Base-by-base conservation (phyloP, 1,140 invertebrate genomes). In the Drosophila sproati region DNA sequence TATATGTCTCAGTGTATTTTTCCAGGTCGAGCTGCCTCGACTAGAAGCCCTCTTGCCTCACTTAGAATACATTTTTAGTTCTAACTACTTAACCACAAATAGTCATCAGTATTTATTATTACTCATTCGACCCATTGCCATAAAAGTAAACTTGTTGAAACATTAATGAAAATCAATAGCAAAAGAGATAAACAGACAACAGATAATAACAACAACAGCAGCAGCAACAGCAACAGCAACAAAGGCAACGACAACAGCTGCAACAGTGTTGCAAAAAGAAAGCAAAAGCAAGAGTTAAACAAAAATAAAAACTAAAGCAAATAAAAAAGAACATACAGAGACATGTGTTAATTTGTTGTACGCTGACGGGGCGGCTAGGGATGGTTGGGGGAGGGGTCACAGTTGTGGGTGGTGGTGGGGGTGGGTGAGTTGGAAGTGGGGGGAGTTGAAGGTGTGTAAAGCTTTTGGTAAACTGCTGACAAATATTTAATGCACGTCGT, bases 271-370 rank as follows among this genome's bases (percentile, higher is more conserved):
- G 61, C 68, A 61, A 67, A 62, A 60, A 35, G 3, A 3, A 45
- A 73, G 7, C 29, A 63, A 59, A 73, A 77, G 20, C 67, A 73
- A 63, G 73, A 43, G 50, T 48, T 5, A 43, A 2, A 31, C n/a
- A 35, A 32, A 31, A 41, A 39, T 41, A 57, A 29, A 57, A 43
- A 43, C 29, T n/a, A 60, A 35, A 52, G n/a, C 52, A 72, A 73
- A 72, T 39, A 7, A 8, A 31, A 60, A 32, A 50, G 29, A 59
- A 64, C 59, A 72, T 67, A 72, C 61, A 77, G 51, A 37, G 63
- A 86, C 82, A 85, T 86, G 81, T 85, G 81, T 85, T 83, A 81
- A 86, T 86, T 83, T 81, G 74, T 61, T 48, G 62, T 31, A 32
- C 10, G 39, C n/a, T 41, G 39, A 41, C 39, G n/a, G n/a, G 8